Evolutionary conservation across 2,113 vertebrate species (phyloP), one percentile per base, ranked within the genome.

Genomic region (Chauna torquata): DNA sequence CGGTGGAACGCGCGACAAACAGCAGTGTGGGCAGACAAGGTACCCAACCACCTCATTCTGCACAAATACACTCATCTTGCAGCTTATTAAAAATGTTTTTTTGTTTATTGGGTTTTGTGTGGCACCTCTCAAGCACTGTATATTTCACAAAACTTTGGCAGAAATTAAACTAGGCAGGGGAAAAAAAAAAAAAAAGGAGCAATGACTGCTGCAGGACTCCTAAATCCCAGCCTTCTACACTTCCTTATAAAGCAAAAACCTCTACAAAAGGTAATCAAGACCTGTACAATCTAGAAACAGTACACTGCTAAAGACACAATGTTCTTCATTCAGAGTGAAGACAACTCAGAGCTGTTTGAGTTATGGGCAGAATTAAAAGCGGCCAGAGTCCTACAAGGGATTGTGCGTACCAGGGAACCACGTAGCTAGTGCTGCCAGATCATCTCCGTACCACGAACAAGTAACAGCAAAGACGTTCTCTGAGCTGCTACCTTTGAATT

Each of bases 321-420:
- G 5, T 54, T 88, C 59, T 65, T 90, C 77, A 58, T 7, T 45
- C 44, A 70, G 36, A 82, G 61, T 19, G 70, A 89, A 77, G 88
- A 94, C 88, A 91, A 77, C 44, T 50, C 34, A 15, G 62, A 44
- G 36, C 70, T 96, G 79, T 93, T 55, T 68, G 68, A 92, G 86
- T 94, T 96, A 90, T 0, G 20, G 50, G 27, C 94, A 90, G 76
- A 91, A 93, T 86, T 54, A 85, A 74, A 93, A 94, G 71, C 75
- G 95, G 70, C 6, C 75, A 81, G 45, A 84, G 82, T 70, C 54
- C 65, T 82, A 34, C 62, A 69, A 55, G 10, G 32, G 36, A 84
- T 15, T 32, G 58, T 50, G 38, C 8, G 0, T 4, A 80, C 78
- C 57, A 62, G 64, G 68, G 62, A 91, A 52, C 64, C 54, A 42